phyloP scores from a whole-genome alignment of 2,888 invertebrate species.

The Hyposoter didymator region DNA sequence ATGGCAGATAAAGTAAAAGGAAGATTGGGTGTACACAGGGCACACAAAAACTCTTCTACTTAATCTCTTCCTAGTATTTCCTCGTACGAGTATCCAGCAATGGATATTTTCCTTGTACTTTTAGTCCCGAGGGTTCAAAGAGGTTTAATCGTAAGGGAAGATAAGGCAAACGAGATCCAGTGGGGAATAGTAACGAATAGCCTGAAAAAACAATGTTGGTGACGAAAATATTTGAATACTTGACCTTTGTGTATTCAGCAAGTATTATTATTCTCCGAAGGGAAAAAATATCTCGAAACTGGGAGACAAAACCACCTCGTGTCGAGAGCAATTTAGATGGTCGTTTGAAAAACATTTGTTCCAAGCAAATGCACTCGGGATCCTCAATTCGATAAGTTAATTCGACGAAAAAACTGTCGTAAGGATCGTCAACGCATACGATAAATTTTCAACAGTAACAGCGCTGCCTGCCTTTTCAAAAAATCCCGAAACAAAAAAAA shows the following conservation, averaged over 20 bases:
- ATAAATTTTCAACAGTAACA: too few species aligned
- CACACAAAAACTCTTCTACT: not conserved
- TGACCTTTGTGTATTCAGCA: not conserved
- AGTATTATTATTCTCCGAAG: not conserved
- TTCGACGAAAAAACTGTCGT: not conserved
- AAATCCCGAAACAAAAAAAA: too few species aligned
- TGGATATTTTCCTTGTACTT: not conserved
- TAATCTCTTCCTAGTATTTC: not conserved
- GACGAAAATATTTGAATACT: not conserved
- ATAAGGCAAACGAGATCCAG: not conserved
- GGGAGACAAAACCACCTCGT: not conserved
- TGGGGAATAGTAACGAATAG: not conserved
- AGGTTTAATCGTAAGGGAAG: conserved; percentile 14
- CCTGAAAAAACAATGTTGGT: not conserved
- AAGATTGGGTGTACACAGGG: conserved; percentile 19
- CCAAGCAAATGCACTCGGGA: not conserved
- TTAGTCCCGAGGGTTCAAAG: not conserved
- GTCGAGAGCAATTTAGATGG: not conserved
- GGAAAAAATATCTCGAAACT: not conserved
- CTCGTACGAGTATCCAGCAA: not conserved
- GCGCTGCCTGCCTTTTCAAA: too few species aligned
- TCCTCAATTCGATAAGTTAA: not conserved
- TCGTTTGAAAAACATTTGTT: not conserved
- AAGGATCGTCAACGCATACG: not conserved
- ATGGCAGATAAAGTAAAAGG: conserved; percentile 18